These are phyloP conservation scores for Tapirus indicus DNA, from an alignment of 2,797 vertebrate species.

Conservation along the genomic window DNA sequence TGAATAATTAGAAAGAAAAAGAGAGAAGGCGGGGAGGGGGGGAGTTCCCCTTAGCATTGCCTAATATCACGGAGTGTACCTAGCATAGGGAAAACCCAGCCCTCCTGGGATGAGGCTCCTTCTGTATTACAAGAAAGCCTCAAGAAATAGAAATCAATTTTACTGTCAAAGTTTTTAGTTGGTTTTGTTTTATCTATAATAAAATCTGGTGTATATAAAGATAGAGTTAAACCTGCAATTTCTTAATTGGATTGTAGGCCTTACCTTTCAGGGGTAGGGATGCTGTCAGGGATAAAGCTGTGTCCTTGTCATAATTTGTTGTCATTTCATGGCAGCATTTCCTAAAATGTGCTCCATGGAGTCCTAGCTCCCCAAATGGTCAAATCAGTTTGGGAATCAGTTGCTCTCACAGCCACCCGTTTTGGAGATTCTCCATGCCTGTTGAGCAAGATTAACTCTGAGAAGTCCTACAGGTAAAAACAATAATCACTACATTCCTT, in stretches of 20 bases:
- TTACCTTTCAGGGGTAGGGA: neutral
- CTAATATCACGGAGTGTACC: neutral
- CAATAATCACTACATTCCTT: neutral
- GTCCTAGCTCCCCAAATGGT: neutral
- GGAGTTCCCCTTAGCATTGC: neutral
- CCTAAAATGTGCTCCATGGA: neutral
- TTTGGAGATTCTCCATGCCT: neutral
- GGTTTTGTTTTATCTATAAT: neutral
- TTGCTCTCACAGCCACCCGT: neutral
- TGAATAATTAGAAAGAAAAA: neutral
- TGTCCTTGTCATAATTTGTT: neutral
- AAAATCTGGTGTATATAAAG: neutral
- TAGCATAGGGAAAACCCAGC: neutral
- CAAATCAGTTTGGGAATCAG: neutral
- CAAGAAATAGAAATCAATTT: slow-evolving; percentile 35
- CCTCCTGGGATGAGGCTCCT: neutral
- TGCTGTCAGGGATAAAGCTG: neutral
- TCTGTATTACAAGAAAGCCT: neutral
- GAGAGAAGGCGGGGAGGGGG: no score
- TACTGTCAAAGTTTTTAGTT: neutral
- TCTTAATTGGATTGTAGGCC: neutral
- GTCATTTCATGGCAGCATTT: neutral
- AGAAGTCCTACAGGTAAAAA: slow-evolving; percentile 11
- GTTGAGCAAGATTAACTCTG: neutral
- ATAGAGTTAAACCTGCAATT: neutral